phyloP scores from a whole-genome alignment of 2,888 invertebrate species.

The Chrysolina americana region DNA sequence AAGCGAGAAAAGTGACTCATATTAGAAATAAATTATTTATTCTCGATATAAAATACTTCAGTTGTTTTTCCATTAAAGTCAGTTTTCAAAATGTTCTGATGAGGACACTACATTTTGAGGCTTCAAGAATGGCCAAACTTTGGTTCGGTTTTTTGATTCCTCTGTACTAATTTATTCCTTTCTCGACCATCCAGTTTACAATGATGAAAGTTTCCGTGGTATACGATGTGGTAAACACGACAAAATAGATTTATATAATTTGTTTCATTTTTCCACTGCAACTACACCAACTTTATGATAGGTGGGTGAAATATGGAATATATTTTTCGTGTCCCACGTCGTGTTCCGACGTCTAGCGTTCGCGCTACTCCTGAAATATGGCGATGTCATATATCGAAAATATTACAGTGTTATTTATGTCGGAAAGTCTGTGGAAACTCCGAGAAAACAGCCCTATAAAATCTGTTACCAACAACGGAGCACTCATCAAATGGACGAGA shows the following conservation, averaged over 20 bases:
- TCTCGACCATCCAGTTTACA: too few species aligned
- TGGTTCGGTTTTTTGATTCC: too few species aligned
- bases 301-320: constrained; percentile 9
- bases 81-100: too few species aligned
- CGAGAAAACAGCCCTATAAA: constrained; percentile 59
- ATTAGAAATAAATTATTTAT: too few species aligned
- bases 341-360: background rate
- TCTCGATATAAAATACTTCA: too few species aligned
- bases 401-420: constrained; percentile 54
- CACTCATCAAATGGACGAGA: constrained; percentile 62
- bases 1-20: too few species aligned
- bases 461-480: constrained; percentile 61
- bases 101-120: too few species aligned
- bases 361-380: constrained; percentile 44
- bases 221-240: too few species aligned
- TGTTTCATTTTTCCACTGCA: background rate
- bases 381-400: constrained; percentile 53
- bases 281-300: constrained; percentile 10
- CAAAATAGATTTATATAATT: background rate
- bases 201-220: too few species aligned
- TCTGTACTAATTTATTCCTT: too few species aligned
- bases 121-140: too few species aligned
- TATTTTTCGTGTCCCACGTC: background rate
- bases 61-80: too few species aligned
- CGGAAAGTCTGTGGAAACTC: constrained; percentile 50